phyloP scores from a whole-genome alignment of 1,140 invertebrate species.

The Pogonognathellus flavescens region DNA sequence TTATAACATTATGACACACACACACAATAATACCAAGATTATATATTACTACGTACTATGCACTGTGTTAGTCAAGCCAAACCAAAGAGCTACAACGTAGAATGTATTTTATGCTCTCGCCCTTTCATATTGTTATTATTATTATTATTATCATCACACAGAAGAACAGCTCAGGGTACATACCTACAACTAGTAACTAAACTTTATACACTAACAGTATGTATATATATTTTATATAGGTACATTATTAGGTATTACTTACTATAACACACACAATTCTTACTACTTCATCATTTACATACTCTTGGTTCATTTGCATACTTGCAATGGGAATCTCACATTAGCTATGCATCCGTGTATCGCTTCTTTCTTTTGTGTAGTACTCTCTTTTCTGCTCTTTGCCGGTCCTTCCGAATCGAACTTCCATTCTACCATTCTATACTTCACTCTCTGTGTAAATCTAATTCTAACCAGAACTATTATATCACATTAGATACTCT shows the following conservation, averaged over 20 bases:
- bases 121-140: constrained; percentile 10
- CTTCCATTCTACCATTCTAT: constrained; percentile 13
- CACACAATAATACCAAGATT: constrained; percentile 41
- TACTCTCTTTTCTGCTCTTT: not conserved
- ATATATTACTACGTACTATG: not conserved
- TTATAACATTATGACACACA: not conserved
- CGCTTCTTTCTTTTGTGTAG: constrained; percentile 36
- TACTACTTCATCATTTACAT: constrained; percentile 45
- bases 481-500: constrained; percentile 44
- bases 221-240: too few species aligned
- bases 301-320: constrained; percentile 50
- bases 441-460: not conserved
- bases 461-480: constrained; percentile 36
- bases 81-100: not conserved
- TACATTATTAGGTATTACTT: not conserved
- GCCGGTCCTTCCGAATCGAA: not conserved
- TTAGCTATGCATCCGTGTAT: constrained; percentile 53
- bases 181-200: not conserved
- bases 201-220: too few species aligned
- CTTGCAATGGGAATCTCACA: constrained; percentile 52
- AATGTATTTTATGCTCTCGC: constrained; percentile 1
- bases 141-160: not conserved
- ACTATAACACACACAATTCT: not conserved
- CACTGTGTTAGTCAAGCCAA: constrained; percentile 3
- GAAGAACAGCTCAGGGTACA: not conserved